Base-by-base conservation (phyloP, 2,113 vertebrate species). In the Mesoclemmys tuberculata region DNA sequence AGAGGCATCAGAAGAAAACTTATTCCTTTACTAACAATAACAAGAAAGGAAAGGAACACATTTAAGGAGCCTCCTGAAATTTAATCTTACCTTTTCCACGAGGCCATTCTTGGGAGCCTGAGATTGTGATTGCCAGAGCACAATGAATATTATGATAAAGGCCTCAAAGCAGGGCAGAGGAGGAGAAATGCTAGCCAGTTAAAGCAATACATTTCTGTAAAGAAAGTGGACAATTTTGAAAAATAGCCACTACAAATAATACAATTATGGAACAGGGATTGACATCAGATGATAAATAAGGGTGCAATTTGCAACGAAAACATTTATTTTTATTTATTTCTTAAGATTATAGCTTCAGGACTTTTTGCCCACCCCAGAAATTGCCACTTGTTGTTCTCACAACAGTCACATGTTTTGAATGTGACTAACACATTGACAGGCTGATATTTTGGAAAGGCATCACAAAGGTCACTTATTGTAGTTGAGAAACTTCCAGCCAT, bases 121-220 rank as follows among this genome's bases (percentile, higher is more conserved):
- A 94, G 93, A 93, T 88, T 93, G 92, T 94, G 58, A 16, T 90
- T 97, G 93, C 89, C 74, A 84, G 89, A 54, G 12, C 84, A 92
- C 87, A 87, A 95, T 4, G 21, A 91, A n/a, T 96, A 80, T 93
- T 96, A 96, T 91, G 93, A 95, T 92, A 94, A 96, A 96, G 93
- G 83, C 46, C 64, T 92, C 85, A 77, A 84, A 97, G 94, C 83
- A 89, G 90, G 85, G 38, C 78, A 94, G 87, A 92, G 75, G 26
- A 84, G 79, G 80, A 97, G 91, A 96, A 90, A 56, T 90, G 88
- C 78, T 93, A 7, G 77, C 35, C 87, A 90, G 85, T 93, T 90
- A 94, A 95, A 94, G 88, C 85, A 92, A 56, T 92, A 44, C 55
- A 46, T 95, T 94, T 94, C 94, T 94, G 74, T 56, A 80, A 81